Evolutionary conservation across 2,797 vertebrate species (phyloP).

Genomic region (Gadopsis bispinosus): DNA sequence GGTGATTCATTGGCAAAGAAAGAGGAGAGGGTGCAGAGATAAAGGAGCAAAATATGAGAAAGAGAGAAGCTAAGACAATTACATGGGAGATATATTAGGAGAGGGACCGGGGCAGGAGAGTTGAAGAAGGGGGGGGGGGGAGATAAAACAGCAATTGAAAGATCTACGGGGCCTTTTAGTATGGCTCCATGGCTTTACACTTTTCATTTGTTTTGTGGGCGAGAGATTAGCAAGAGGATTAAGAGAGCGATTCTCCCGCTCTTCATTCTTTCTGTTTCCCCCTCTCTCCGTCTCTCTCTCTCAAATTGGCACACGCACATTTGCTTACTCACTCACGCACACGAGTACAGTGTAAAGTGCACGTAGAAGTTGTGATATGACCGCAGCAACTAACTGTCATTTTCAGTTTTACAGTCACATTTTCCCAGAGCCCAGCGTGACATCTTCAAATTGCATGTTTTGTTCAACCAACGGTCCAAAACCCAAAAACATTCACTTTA

Average conservation of each 20-base stretch:
- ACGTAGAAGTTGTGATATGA: background rate
- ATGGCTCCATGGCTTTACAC: constrained; percentile 85
- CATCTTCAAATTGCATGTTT: too few relatives aligned
- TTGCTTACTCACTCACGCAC: constrained; percentile 25
- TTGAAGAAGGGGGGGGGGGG: constrained; percentile 40
- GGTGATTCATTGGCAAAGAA: constrained; percentile 49
- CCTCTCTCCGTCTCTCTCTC: constrained; percentile 33
- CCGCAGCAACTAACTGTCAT: background rate
- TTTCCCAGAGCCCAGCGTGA: background rate
- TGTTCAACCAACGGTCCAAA: too few relatives aligned
- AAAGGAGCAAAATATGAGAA: constrained; percentile 55
- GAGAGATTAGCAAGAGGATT: constrained; percentile 86
- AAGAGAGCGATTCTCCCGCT: constrained; percentile 78
- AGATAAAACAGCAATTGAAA: constrained; percentile 74
- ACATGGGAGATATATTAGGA: constrained; percentile 55
- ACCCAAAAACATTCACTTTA: too few relatives aligned
- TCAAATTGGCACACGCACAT: constrained; percentile 32
- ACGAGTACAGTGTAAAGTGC: background rate
- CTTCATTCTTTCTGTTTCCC: constrained; percentile 66
- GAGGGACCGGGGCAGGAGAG: constrained; percentile 38
- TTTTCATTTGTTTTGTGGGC: constrained; percentile 87
- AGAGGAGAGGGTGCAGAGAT: constrained; percentile 48
- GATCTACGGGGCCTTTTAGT: constrained; percentile 84
- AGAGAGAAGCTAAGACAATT: constrained; percentile 58
- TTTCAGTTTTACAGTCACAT: background rate